Conservation (phyloP, 2,888 invertebrate species). For the Hylaea fasciaria region DNA sequence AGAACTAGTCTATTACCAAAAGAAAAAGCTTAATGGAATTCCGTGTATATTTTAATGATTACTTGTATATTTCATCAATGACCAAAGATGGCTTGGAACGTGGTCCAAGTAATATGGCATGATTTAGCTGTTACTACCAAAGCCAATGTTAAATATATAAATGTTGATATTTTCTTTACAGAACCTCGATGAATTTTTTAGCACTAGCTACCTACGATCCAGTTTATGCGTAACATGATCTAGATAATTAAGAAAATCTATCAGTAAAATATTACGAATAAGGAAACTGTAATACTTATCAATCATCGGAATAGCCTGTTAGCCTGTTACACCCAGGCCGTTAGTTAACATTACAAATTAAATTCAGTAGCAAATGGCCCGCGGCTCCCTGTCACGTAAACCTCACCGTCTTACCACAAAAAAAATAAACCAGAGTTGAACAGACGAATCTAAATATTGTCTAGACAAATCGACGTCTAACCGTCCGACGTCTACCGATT, state of each 20-base stretch:
- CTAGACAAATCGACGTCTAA: no score
- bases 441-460: no score
- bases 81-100: constrained; percentile 1
- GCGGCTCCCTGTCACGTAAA: background rate
- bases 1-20: background rate
- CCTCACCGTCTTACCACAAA: background rate
- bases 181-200: no score
- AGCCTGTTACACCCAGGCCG: background rate
- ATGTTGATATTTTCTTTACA: no score
- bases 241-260: constrained; percentile 10
- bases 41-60: background rate
- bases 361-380: no score
- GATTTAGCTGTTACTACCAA: no score
- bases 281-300: constrained; percentile 19
- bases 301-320: constrained; percentile 7
- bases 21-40: background rate
- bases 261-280: constrained; percentile 2
- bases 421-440: no score
- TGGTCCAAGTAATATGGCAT: background rate
- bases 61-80: no score
- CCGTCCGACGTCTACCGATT: no score
- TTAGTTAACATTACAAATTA: background rate
- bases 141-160: no score
- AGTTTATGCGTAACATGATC: constrained; percentile 10
- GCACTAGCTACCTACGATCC: background rate